Percentiles rank a stretch among this genome's conserved stretches.
These are phyloP conservation scores for Brachyopa scutellaris DNA, from an alignment of 2,888 invertebrate species.

Conservation along the genomic window DNA sequence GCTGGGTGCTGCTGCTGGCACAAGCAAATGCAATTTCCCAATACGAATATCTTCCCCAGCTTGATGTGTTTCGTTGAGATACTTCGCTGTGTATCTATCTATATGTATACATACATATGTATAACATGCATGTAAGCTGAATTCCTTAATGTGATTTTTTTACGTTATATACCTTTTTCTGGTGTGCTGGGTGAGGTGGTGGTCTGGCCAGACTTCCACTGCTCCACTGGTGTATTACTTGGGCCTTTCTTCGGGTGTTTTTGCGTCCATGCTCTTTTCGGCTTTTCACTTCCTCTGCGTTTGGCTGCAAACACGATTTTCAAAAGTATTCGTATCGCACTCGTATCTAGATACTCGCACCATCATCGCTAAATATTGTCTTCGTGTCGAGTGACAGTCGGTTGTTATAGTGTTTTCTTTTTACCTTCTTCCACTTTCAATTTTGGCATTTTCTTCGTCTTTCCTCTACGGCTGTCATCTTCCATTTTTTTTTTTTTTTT, in stretches of 20 bases:
- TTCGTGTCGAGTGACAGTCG: conserved; percentile 22
- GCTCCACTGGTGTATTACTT: conserved; percentile 23
- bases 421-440: conserved; percentile 9
- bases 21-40: conserved; percentile 71
- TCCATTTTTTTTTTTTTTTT: conserved; percentile 3
- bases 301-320: conserved; percentile 11
- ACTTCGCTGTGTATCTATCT: conserved; percentile 33
- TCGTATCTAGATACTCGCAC: conserved; percentile 32
- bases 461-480: background rate
- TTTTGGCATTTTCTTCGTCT: background rate
- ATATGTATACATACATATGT: conserved; percentile 24
- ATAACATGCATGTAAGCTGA: conserved; percentile 27
- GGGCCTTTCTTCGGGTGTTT: conserved; percentile 56
- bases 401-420: conserved; percentile 12
- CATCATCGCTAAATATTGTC: conserved; percentile 27
- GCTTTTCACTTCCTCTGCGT: conserved; percentile 39
- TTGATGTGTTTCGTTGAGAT: conserved; percentile 14
- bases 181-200: conserved; percentile 36
- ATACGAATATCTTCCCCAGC: conserved; percentile 68
- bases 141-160: conserved; percentile 68
- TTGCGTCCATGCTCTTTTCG: conserved; percentile 44
- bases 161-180: conserved; percentile 64
- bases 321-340: conserved; percentile 19
- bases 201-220: conserved; percentile 38
- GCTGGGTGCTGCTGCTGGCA: conserved; percentile 25